Evolutionary conservation across 2,888 invertebrate genomes (phyloP), one percentile per base, ranked within the genome.

Genomic region (Podotricha telesiphe): DNA sequence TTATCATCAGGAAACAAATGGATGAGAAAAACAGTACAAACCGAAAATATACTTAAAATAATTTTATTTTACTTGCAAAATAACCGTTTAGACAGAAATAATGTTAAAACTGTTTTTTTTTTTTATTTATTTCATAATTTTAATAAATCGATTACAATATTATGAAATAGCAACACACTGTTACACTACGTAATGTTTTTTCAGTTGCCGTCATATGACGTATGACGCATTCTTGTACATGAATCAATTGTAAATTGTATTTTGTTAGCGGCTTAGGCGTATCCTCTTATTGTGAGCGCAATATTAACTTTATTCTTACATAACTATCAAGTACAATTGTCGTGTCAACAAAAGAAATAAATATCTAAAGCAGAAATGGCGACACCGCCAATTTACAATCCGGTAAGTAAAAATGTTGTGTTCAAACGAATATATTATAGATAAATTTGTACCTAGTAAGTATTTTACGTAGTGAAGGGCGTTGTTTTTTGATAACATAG

Each of bases 371-470:
- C 15, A 63, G 48, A 80, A 80, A 91, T 91, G 91, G 84, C 89
- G 68, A 81, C 84, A 68, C 83, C 82, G 70, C 85, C 87, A 1
- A 88, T 91, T 37, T 91, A 89, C 81, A 91, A 84, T 73, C 91
- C 91, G 72, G 91, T 92, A 79, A 86, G 91, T 83, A 63, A 56
- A 73, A 68, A 55, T 72, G 64, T 65, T 69, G 28, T 28, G 28
- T 74, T 69, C 68, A 65, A 58, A 63, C 65, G 65, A 74, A 76
- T 69, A 65, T 62, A 56, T 65, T 66, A 59, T 62, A 68, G 65
- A 76, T 71, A 73, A 72, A 51, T 68, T 50, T 28, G n/a, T 50
- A 67, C 67, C 45, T 69, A 70, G 71, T 74, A 74, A 69, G 75
- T 75, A 78, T 79, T 79, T 78, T 80, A 77, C 76, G 76, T 83